Base-by-base conservation (phyloP, 2,113 vertebrate genomes). In the Gasterosteus aculeatus region DNA sequence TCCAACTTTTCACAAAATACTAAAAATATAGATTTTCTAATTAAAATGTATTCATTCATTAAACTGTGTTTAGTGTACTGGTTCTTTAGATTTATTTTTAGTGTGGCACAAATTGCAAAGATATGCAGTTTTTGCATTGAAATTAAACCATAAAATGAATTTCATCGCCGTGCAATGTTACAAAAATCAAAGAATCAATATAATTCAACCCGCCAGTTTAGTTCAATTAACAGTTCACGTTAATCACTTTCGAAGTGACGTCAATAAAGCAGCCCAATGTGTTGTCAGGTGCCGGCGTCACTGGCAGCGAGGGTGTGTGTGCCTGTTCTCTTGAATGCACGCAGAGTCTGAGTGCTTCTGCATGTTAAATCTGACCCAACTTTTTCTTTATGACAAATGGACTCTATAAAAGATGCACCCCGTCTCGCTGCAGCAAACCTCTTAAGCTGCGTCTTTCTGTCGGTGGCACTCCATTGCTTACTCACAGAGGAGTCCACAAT, bases 241-340 rank as follows among this genome's bases (percentile, higher is more conserved):
- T 91, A 90, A 94, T 93, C 89, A 90, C 88, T 88, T 90, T 77
- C 88, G 89, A 93, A 89, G 87, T 85, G 77, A 87, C 90, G 90
- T 93, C 92, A 91, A 93, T 92, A 93, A 93, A 91, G 91, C 91
- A 88, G 88, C 91, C 87, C 90, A 77, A 92, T 69, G 84, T 80
- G 90, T 85, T 84, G 88, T 91, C 90, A 90, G 89, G 85, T 77
- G 85, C 87, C 77, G 60, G 72, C 83, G 58, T 87, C 77, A 70
- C 72, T 81, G 79, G 72, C 46, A 26, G 54, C 5, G 39, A 63
- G 4, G 35, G 35, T 38, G 35, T 38, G 33, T 35, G 81, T 41
- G 60, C 67, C 26, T 58, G 56, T 62, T 29, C 59, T 19, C 42
- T 3, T 35, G 56, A 22, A 56, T n/a, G 42, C 51, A 54, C 38